These are phyloP conservation scores for Choreutis nemorana DNA, from an alignment of 2,888 invertebrate genomes.

Conservation along the genomic window DNA sequence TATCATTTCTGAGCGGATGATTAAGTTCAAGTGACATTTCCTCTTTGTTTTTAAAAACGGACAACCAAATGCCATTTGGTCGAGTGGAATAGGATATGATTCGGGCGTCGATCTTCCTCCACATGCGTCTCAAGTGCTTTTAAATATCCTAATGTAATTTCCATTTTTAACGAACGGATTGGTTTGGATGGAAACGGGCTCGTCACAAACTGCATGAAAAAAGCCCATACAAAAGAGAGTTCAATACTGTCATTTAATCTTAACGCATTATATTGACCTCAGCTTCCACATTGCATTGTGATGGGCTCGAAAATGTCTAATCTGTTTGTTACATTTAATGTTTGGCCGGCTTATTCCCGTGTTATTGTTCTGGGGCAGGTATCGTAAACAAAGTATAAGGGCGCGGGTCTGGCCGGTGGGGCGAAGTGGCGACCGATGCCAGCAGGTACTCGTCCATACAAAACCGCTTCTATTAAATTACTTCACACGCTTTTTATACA, in stretches of 20 bases:
- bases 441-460: slow-evolving; percentile 44
- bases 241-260: slow-evolving; percentile 14
- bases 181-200: too few species aligned
- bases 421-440: slow-evolving; percentile 27
- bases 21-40: slow-evolving; percentile 8
- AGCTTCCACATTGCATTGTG: slow-evolving; percentile 13
- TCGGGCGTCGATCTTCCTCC: slow-evolving; percentile 11
- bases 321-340: slow-evolving; percentile 10
- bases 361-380: slow-evolving; percentile 49
- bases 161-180: slow-evolving; percentile 9
- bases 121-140: slow-evolving; percentile 12
- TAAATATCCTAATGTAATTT: slow-evolving; percentile 10
- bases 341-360: slow-evolving; percentile 34
- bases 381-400: slow-evolving; percentile 31
- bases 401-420: slow-evolving; percentile 28
- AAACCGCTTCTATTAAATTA: slow-evolving; percentile 27
- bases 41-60: slow-evolving; percentile 6
- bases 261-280: slow-evolving; percentile 15
- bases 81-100: slow-evolving; percentile 9
- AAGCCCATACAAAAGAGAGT: too few species aligned
- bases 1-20: slow-evolving; percentile 4
- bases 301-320: slow-evolving; percentile 6
- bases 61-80: slow-evolving; percentile 5
- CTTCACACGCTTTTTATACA: slow-evolving; percentile 35
- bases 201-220: slow-evolving; percentile 11